Evolutionary conservation across 2,888 invertebrate genomes (phyloP).

Genomic region (Ischnus inquisitorius): DNA sequence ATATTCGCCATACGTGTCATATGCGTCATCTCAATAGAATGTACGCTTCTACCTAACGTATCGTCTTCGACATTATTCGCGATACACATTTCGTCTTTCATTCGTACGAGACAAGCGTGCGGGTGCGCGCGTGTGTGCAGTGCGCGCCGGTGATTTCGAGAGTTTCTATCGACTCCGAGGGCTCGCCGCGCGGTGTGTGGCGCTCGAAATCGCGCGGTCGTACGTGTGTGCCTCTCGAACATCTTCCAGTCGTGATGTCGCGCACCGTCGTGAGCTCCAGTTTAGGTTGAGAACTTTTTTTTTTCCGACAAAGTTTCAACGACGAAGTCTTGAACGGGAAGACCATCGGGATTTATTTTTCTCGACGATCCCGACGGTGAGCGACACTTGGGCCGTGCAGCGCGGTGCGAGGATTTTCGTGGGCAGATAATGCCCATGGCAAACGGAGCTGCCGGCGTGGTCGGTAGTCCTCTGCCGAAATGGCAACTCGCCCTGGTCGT

Average conservation of each 20-base stretch:
- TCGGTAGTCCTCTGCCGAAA: conserved; percentile 89
- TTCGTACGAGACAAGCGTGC: neutral
- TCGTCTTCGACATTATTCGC: neutral
- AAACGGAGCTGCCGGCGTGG: conserved; percentile 76
- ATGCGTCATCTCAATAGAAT: neutral
- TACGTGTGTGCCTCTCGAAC: neutral
- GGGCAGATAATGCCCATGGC: conserved; percentile 76
- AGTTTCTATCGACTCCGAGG: conserved; percentile 17
- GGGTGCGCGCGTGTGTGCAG: neutral
- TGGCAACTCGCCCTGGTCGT: conserved; percentile 95
- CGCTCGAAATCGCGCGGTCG: conserved; percentile 29
- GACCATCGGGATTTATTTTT: neutral
- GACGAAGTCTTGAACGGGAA: neutral
- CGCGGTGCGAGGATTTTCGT: conserved; percentile 7
- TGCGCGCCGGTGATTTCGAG: neutral
- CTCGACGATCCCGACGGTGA: neutral
- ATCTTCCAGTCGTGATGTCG: conserved; percentile 42
- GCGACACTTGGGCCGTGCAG: conserved; percentile 6
- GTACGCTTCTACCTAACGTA: neutral
- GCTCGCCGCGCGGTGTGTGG: neutral
- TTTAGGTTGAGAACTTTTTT: conserved; percentile 12
- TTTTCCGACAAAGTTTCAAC: neutral
- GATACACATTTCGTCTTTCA: conserved; percentile 1
- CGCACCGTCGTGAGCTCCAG: conserved; percentile 31
- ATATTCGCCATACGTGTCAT: conserved; percentile 1